A percentile compares a stretch with the other conserved stretches of the same genome.
Conservation (phyloP, 2,113 vertebrate genomes). For the Uropsilus gracilis region DNA sequence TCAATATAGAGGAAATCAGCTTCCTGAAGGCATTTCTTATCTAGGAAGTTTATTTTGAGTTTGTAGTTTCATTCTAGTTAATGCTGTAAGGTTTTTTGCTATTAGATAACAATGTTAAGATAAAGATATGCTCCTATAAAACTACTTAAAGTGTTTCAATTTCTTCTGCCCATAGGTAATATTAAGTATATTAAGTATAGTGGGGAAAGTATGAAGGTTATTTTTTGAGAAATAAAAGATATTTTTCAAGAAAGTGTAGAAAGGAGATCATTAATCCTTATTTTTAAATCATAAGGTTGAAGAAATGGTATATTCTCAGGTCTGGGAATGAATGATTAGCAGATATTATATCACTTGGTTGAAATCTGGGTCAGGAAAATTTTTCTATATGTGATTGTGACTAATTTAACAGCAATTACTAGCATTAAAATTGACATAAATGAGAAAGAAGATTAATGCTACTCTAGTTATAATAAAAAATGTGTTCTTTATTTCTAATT, state of each 20-base stretch:
- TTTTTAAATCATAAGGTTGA: constrained; percentile 69
- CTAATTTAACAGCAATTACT: constrained; percentile 33
- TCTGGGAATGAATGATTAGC: constrained; percentile 65
- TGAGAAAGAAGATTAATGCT: background rate
- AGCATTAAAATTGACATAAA: constrained; percentile 29
- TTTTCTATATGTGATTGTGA: constrained; percentile 53
- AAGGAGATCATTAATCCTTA: constrained; percentile 43
- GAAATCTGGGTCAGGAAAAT: background rate
- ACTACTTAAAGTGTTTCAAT: constrained; percentile 30
- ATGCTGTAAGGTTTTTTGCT: background rate
- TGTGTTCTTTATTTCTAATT: background rate
- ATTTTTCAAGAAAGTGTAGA: constrained; percentile 55
- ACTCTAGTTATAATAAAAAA: background rate
- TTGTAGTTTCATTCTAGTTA: background rate
- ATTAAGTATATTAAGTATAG: constrained; percentile 68
- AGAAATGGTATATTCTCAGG: background rate
- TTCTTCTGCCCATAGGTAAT: constrained; percentile 35
- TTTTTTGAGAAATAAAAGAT: constrained; percentile 63
- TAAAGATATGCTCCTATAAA: constrained; percentile 14
- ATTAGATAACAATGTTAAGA: constrained; percentile 44
- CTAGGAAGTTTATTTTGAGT: constrained; percentile 50
- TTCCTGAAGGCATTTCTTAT: constrained; percentile 52
- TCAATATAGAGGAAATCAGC: constrained; percentile 20
- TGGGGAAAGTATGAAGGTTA: constrained; percentile 25
- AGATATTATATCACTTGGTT: constrained; percentile 56